Conservation (phyloP, 92 coral and sea anemone genomes). For the Galaxea fascicularis region DNA sequence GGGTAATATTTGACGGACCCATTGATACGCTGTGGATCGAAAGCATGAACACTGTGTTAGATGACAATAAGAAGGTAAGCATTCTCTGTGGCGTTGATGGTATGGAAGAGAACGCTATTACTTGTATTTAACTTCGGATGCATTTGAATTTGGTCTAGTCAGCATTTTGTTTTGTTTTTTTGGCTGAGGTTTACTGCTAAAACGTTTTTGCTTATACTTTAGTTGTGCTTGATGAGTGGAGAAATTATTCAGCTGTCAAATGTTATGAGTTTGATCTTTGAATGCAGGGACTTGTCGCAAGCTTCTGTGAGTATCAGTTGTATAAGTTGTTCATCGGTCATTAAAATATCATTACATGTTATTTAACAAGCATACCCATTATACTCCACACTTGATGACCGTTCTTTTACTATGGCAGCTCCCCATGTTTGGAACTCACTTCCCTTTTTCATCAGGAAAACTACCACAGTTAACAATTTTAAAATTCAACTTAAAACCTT, state of each 20-base stretch:
- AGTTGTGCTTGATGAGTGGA: constrained; percentile 99
- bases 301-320: constrained; percentile 87
- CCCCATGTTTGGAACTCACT: no score
- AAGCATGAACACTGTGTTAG: constrained; percentile 99
- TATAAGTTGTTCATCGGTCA: neutral
- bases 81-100: neutral
- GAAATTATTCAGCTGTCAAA: constrained; percentile 98
- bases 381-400: no score
- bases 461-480: no score
- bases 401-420: no score
- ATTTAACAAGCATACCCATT: no score
- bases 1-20: constrained; percentile 99
- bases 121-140: neutral
- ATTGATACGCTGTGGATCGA: constrained; percentile 99
- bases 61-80: constrained; percentile 97
- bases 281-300: constrained; percentile 97
- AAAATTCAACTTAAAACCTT: no score
- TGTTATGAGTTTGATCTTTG: constrained; percentile 98
- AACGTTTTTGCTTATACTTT: neutral
- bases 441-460: no score
- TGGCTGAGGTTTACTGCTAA: neutral
- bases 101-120: neutral
- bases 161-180: neutral
- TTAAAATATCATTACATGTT: no score
- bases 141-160: neutral